Conservation (phyloP, 1,140 invertebrate genomes). For the Phenacoccus solenopsis region DNA sequence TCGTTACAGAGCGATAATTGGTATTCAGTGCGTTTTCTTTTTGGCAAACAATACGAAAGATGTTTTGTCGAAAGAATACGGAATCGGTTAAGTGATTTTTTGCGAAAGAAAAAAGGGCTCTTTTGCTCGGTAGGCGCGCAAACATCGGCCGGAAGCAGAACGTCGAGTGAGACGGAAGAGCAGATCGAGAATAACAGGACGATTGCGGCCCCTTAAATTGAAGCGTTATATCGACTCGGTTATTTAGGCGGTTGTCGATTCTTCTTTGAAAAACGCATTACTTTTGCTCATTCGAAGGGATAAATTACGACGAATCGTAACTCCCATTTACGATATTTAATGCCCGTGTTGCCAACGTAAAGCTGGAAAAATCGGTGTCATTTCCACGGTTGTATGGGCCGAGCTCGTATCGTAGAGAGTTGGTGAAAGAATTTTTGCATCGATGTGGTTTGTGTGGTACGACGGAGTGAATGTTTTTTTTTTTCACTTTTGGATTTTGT, state of each 20-base stretch:
- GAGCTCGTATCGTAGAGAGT: not conserved
- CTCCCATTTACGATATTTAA: not conserved
- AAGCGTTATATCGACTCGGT: not conserved
- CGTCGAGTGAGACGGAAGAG: not conserved
- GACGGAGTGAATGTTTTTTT: too few species aligned
- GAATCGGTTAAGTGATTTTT: not conserved
- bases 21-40: not conserved
- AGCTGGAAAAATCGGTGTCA: not conserved
- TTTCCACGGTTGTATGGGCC: not conserved
- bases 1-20: not conserved
- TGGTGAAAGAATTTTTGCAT: too few species aligned
- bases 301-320: not conserved
- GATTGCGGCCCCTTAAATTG: not conserved
- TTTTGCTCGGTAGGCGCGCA: not conserved
- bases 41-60: not conserved
- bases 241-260: not conserved
- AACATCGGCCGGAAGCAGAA: not conserved
- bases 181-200: not conserved
- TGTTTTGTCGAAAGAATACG: not conserved
- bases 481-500: too few species aligned
- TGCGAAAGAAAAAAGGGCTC: not conserved
- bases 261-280: not conserved
- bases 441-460: too few species aligned
- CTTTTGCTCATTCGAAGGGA: not conserved
- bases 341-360: not conserved